Conservation (phyloP, 2,113 vertebrate species). For the Bufo gargarizans region DNA sequence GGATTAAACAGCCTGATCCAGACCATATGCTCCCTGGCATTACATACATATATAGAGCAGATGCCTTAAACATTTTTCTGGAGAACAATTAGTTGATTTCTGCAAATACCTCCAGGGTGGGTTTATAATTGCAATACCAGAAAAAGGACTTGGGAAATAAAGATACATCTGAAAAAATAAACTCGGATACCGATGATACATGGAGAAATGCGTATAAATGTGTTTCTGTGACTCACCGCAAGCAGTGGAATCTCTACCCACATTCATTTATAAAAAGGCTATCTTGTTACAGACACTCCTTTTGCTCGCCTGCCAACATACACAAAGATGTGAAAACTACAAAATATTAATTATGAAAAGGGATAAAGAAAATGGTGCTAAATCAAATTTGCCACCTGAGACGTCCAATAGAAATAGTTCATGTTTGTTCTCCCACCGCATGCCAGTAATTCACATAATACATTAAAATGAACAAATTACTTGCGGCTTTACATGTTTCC, state of each 20-base stretch:
- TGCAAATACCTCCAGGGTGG: constrained; percentile 46
- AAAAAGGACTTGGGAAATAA: constrained; percentile 42
- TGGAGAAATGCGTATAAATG: constrained; percentile 43
- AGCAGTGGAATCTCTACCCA: constrained; percentile 53
- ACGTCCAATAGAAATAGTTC: constrained; percentile 49
- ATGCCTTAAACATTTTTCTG: constrained; percentile 17
- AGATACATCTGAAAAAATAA: constrained; percentile 54
- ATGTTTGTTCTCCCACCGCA: constrained; percentile 53
- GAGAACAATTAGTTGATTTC: constrained; percentile 47
- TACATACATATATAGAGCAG: constrained; percentile 9
- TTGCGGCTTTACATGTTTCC: constrained; percentile 25
- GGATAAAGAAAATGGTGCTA: constrained; percentile 46
- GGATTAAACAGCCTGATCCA: constrained; percentile 17
- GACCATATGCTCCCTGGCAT: constrained; percentile 28
- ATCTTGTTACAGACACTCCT: constrained; percentile 58
- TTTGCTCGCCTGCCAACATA: constrained; percentile 49
- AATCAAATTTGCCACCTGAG: constrained; percentile 51
- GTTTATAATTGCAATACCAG: constrained; percentile 42
- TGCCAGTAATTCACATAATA: constrained; percentile 33
- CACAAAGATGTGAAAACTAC: constrained; percentile 58
- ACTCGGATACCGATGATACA: constrained; percentile 51
- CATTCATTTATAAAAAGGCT: constrained; percentile 56
- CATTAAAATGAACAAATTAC: constrained; percentile 40
- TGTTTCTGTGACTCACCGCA: constrained; percentile 51
- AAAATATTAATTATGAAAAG: constrained; percentile 56